A percentile compares a stretch with the other conserved stretches of the same genome.
These are phyloP conservation scores for Cichladusa arquata DNA, from an alignment of 2,113 vertebrate species.

Conservation along the genomic window DNA sequence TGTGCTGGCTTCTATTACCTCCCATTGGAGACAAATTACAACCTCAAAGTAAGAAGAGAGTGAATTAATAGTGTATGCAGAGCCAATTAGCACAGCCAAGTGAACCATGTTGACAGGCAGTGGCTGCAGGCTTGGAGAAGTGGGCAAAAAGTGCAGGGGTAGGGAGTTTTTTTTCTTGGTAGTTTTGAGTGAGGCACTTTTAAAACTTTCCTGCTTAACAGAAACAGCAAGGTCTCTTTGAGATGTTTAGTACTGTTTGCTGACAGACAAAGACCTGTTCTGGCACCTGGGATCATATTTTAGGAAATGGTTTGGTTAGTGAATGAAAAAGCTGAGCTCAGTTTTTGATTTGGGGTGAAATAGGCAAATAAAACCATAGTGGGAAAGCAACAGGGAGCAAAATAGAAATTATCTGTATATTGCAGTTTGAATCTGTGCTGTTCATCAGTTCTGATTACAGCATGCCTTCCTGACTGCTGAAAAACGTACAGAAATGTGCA, in stretches of 20 bases:
- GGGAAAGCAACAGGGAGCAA: not conserved
- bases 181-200: not conserved
- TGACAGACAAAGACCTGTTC: not conserved
- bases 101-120: not conserved
- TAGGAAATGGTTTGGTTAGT: not conserved
- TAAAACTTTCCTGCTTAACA: not conserved
- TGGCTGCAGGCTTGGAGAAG: not conserved
- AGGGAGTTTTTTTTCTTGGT: rapidly evolving
- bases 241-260: not conserved
- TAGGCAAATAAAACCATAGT: not conserved
- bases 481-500: not conserved
- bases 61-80: not conserved
- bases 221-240: not conserved
- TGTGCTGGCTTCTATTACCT: not conserved
- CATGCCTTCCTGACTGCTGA: rapidly evolving
- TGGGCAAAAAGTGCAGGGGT: not conserved
- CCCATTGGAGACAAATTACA: constrained; percentile 16
- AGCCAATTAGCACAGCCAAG: not conserved
- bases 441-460: not conserved
- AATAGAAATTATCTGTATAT: not conserved
- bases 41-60: not conserved
- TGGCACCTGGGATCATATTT: not conserved
- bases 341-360: not conserved
- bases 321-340: not conserved
- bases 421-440: not conserved